Conservation (phyloP, 1,140 invertebrate genomes). For the Aporrectodea caliginosa region DNA sequence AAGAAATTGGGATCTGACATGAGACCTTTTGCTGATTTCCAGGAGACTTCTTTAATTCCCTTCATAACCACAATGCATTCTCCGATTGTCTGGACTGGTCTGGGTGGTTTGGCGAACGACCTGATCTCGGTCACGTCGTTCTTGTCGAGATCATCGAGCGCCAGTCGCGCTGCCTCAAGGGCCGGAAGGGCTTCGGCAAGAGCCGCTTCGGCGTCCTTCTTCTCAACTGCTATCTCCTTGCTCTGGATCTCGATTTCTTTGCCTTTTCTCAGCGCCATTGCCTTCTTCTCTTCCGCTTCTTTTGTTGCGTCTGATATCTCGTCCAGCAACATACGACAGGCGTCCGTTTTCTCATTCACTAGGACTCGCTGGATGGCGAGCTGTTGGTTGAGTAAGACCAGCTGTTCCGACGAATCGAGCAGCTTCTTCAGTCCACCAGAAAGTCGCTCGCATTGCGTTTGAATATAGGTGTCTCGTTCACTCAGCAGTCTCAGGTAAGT, state of each 20-base stretch:
- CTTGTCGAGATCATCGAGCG: slow-evolving; percentile 76
- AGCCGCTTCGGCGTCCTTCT: slow-evolving; percentile 73
- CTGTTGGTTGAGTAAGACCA: slow-evolving; percentile 69
- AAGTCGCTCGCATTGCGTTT: slow-evolving; percentile 65
- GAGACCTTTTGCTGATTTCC: slow-evolving; percentile 83
- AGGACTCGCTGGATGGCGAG: slow-evolving; percentile 72
- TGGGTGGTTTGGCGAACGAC: slow-evolving; percentile 81
- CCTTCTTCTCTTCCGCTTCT: slow-evolving; percentile 70
- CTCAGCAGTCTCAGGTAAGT: slow-evolving; percentile 71
- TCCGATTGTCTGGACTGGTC: slow-evolving; percentile 77
- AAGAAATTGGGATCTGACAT: slow-evolving; percentile 82
- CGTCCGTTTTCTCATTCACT: slow-evolving; percentile 69
- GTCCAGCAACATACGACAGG: slow-evolving; percentile 68
- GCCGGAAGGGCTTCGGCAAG: slow-evolving; percentile 75
- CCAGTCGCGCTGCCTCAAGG: slow-evolving; percentile 70
- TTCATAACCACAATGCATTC: slow-evolving; percentile 80
- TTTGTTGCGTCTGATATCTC: slow-evolving; percentile 65
- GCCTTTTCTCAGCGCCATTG: slow-evolving; percentile 69
- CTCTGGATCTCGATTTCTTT: slow-evolving; percentile 75
- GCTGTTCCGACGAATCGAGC: slow-evolving; percentile 69
- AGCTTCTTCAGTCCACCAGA: slow-evolving; percentile 72
- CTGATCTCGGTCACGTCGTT: slow-evolving; percentile 83
- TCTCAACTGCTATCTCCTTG: slow-evolving; percentile 71
- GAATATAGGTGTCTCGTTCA: slow-evolving; percentile 66
- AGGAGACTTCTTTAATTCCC: slow-evolving; percentile 76